Evolutionary conservation across 2,113 vertebrate genomes (phyloP).

Genomic region (Calidris pugnax): DNA sequence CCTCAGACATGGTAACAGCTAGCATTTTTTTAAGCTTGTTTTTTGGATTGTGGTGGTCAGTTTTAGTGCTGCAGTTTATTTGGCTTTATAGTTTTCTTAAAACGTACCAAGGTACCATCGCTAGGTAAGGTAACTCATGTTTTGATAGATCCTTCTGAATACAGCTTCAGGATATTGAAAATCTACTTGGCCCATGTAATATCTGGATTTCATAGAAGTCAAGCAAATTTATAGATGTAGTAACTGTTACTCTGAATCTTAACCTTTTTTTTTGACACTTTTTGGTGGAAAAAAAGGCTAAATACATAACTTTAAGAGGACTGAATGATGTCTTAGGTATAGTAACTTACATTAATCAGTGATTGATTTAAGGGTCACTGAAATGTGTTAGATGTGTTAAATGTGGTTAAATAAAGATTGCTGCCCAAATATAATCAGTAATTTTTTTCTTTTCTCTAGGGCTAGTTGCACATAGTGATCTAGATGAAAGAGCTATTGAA

Average conservation of each 20-base stretch:
- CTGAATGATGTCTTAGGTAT: not conserved
- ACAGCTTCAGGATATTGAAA: not conserved
- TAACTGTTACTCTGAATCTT: not conserved
- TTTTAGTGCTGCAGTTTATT: slow-evolving; percentile 3
- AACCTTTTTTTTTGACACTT: not conserved
- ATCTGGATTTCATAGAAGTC: not conserved
- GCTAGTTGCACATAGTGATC: slow-evolving; percentile 95
- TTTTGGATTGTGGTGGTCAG: not conserved
- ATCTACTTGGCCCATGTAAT: not conserved
- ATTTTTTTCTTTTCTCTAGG: slow-evolving; percentile 75
- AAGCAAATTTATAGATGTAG: not conserved
- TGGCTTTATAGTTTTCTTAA: not conserved
- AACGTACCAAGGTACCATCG: not conserved
- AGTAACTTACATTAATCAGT: not conserved
- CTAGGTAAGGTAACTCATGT: not conserved
- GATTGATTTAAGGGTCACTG: not conserved
- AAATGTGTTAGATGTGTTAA: not conserved
- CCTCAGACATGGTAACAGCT: not conserved
- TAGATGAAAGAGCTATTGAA: slow-evolving; percentile 96
- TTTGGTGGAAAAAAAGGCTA: not conserved
- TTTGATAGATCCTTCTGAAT: not conserved
- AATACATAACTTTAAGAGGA: not conserved
- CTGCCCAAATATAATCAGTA: not conserved
- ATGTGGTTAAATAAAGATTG: not conserved
- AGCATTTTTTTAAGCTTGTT: not conserved